Conservation (phyloP, 2,113 vertebrate species). For the Lophotis ruficrista region DNA sequence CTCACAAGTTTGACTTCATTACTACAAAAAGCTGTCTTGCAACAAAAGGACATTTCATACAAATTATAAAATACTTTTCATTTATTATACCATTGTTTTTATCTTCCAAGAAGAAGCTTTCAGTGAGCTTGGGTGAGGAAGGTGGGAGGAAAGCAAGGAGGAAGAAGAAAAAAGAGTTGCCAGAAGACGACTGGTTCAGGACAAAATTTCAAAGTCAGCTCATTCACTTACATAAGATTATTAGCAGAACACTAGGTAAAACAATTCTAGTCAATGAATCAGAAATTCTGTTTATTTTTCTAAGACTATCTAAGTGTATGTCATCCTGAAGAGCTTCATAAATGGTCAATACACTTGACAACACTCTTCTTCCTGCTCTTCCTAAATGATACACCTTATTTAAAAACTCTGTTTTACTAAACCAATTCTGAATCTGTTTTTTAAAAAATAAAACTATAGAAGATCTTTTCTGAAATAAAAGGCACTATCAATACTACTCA, state of each 20-base stretch:
- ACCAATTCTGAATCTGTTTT: not conserved
- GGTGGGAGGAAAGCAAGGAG: no score
- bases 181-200: not conserved
- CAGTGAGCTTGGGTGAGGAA: accelerated
- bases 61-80: not conserved
- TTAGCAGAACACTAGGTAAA: not conserved
- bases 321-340: not conserved
- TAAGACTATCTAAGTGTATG: not conserved
- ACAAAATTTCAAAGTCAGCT: not conserved
- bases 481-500: not conserved
- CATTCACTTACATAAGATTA: not conserved
- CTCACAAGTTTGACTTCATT: not conserved
- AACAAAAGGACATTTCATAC: not conserved
- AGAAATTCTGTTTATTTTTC: not conserved
- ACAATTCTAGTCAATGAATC: not conserved
- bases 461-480: not conserved
- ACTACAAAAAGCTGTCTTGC: not conserved
- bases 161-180: not conserved
- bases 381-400: not conserved
- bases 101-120: not conserved
- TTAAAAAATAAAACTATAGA: not conserved
- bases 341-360: not conserved
- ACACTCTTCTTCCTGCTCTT: not conserved
- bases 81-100: not conserved
- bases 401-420: not conserved